Conservation (phyloP, 2,888 invertebrate genomes). For the Nebria salina region DNA sequence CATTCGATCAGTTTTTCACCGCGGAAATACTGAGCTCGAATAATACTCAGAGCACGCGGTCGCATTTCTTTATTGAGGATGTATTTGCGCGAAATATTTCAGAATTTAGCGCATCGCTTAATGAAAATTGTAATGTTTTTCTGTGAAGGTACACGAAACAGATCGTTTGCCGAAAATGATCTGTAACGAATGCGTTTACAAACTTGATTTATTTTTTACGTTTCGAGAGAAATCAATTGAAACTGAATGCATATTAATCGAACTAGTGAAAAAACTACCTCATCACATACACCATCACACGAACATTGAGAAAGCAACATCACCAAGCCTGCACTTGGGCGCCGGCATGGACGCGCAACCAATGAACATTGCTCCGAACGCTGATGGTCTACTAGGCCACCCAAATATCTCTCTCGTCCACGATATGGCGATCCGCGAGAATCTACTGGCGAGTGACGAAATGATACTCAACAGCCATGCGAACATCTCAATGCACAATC, state of each 20-base stretch:
- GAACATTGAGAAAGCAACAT: constrained; percentile 47
- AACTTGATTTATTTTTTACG: constrained; percentile 67
- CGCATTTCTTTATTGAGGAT: too few relatives aligned
- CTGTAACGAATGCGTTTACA: constrained; percentile 68
- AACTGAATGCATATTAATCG: constrained; percentile 65
- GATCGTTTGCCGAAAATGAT: constrained; percentile 70
- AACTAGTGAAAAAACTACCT: constrained; percentile 57
- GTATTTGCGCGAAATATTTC: too few relatives aligned
- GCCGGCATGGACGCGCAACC: constrained; percentile 53
- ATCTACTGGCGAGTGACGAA: constrained; percentile 55
- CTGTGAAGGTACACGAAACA: constrained; percentile 63
- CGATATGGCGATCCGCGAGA: constrained; percentile 52
- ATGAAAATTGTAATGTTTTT: constrained; percentile 48
- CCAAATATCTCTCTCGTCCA: constrained; percentile 54
- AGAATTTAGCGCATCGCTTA: not conserved
- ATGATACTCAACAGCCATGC: constrained; percentile 56
- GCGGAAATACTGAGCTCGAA: too few relatives aligned
- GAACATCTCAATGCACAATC: constrained; percentile 55
- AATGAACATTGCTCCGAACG: constrained; percentile 57
- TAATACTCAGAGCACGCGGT: too few relatives aligned
- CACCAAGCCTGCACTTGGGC: constrained; percentile 49
- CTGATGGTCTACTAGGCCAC: constrained; percentile 54
- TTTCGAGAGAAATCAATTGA: constrained; percentile 67
- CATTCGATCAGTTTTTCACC: too few relatives aligned
- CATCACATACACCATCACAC: constrained; percentile 47